Evolutionary conservation across 2,888 invertebrate genomes (phyloP), one percentile per base, ranked within the genome.

Genomic region (Anthrax anthrax): DNA sequence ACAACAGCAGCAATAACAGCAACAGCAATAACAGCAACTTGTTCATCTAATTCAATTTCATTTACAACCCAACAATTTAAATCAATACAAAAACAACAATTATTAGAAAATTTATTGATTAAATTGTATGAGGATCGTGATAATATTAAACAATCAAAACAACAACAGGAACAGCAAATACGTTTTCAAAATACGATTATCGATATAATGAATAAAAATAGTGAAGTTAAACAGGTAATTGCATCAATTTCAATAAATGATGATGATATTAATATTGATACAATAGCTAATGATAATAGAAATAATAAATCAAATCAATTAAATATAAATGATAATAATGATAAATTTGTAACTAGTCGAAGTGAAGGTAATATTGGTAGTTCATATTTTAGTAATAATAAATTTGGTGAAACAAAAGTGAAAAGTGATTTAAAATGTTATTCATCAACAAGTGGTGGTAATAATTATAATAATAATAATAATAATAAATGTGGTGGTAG

Each of bases 121-220:
- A 62, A 66, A 51, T 63, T 67, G 52, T 67, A 67, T 64, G 67
- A 67, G 53, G 64, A 65, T 55, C 61, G 59, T 42, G 54, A 55
- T 46, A 60, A 58, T 51, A 53, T 63, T 42, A 64, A 63, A 6
- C 23, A 41, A 41, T 16, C 27, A 18, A 9, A 40, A 14, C 10
- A 18, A 12, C 23, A 34, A 34, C 34, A 34, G 34, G 4, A 34
- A 2, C 12, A 34, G 2, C 12, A 36, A 36, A 6, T 12, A 36
- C 5, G 5, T 6, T 8, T 16, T n/a, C 9, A 5, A 16, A n/a
- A 36, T 5, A 16, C n/a, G n/a, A 45, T 40, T 43, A 44, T 37
- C 43, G 29, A 37, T 48, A 50, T 48, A 44, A 50, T 50, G 50
- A 50, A 27, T 45, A 47, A 34, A 44, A n/a, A n/a, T n/a, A 40